phyloP scores from a whole-genome alignment of 2,113 vertebrate genomes.

The Hylia prasina region DNA sequence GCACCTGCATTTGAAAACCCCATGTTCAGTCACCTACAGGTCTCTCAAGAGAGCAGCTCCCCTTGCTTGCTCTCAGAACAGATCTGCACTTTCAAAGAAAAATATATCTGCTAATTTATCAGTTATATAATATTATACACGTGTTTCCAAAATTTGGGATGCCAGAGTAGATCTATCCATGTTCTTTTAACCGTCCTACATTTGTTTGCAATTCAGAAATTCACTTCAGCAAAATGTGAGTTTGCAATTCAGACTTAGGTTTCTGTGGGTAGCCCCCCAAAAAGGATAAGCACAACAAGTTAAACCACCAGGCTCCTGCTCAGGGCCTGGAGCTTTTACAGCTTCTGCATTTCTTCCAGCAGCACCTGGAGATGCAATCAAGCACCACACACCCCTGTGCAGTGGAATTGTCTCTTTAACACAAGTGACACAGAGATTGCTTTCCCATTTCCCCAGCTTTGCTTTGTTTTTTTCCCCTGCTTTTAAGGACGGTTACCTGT shows the following conservation, averaged over 20 bases:
- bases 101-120: background rate
- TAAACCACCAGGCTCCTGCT: background rate
- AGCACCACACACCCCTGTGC: background rate
- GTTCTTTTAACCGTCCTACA: background rate
- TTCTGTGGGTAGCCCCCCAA: background rate
- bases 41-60: background rate
- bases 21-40: background rate
- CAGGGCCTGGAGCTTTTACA: background rate
- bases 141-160: background rate
- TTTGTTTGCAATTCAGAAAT: background rate
- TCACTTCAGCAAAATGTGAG: background rate
- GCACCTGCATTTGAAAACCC: background rate
- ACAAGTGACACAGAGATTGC: accelerated
- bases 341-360: background rate
- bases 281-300: background rate
- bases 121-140: background rate
- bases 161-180: background rate
- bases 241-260: background rate
- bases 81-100: background rate
- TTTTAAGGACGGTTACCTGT: background rate
- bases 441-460: background rate
- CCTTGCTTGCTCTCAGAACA: background rate
- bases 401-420: background rate
- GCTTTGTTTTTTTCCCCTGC: background rate
- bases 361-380: background rate